These are phyloP conservation scores for Hydrolagus colliei DNA, from an alignment of 2,797 vertebrate genomes.

Conservation along the genomic window DNA sequence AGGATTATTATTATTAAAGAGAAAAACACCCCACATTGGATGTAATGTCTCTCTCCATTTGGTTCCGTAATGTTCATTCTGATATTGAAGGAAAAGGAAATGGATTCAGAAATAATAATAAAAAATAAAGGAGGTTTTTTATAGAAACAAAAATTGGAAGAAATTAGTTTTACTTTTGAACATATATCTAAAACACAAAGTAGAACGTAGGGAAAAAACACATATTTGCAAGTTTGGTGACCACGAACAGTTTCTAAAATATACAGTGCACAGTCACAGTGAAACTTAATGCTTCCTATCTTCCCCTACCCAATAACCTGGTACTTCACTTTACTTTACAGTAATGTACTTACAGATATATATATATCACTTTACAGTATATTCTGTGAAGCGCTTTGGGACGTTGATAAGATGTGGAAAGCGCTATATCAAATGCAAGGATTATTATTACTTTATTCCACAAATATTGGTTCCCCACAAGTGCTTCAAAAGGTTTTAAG, in stretches of 20 bases:
- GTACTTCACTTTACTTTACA: too few species aligned
- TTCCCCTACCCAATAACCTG: too few species aligned
- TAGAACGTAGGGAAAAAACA: not conserved
- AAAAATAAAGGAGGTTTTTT: not conserved
- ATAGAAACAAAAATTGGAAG: not conserved
- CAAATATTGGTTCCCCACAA: not conserved
- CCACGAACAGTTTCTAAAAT: not conserved
- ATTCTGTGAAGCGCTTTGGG: too few species aligned
- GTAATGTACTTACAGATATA: too few species aligned
- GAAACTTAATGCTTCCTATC: not conserved
- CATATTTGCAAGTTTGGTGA: too few species aligned
- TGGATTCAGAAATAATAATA: not conserved
- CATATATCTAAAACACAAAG: not conserved
- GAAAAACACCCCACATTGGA: not conserved
- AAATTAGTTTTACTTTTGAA: not conserved
- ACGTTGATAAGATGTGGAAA: too few species aligned
- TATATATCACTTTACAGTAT: too few species aligned
- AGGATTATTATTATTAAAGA: not conserved
- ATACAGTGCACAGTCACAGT: not conserved
- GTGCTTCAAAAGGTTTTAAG: not conserved
- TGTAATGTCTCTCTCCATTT: not conserved
- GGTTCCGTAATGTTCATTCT: not conserved
- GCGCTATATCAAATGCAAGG: too few species aligned
- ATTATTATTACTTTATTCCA: not conserved
- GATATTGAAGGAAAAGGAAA: not conserved